Percentiles rank a stretch among this genome's conserved stretches.
These are phyloP conservation scores for Oegoconia quadripuncta DNA, from an alignment of 2,888 invertebrate genomes.

Conservation along the genomic window DNA sequence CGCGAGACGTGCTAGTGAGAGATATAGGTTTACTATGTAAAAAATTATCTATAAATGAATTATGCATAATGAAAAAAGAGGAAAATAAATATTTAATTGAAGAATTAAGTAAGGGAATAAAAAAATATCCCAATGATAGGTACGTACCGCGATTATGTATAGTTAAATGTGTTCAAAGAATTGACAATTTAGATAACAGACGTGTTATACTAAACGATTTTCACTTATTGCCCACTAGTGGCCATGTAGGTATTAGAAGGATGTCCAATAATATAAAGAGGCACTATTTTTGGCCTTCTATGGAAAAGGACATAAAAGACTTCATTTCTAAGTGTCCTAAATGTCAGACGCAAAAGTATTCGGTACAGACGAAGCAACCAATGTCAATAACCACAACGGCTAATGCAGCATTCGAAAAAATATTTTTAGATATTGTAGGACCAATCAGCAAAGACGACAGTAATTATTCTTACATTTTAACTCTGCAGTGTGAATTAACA, in stretches of 20 bases:
- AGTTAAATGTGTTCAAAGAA: conserved; percentile 7
- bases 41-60: neutral
- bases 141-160: conserved; percentile 6
- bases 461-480: conserved; percentile 7
- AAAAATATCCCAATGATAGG: too few species aligned
- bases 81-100: neutral
- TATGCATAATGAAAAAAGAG: neutral
- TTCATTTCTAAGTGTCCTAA: conserved; percentile 7
- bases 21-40: neutral
- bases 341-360: conserved; percentile 17
- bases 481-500: too few species aligned
- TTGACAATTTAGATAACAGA: conserved; percentile 7
- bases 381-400: neutral
- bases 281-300: too few species aligned
- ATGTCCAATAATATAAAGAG: conserved; percentile 16
- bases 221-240: conserved; percentile 14
- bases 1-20: neutral
- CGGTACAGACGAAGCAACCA: conserved; percentile 1
- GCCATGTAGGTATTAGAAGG: conserved; percentile 16
- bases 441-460: conserved; percentile 4
- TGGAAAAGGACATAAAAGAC: conserved; percentile 11
- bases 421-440: conserved; percentile 12
- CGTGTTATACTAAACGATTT: conserved; percentile 13
- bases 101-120: conserved; percentile 1
- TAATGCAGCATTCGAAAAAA: neutral